Evolutionary conservation across 2,113 vertebrate genomes (phyloP).

Genomic region (Paracyprichromis sp.): DNA sequence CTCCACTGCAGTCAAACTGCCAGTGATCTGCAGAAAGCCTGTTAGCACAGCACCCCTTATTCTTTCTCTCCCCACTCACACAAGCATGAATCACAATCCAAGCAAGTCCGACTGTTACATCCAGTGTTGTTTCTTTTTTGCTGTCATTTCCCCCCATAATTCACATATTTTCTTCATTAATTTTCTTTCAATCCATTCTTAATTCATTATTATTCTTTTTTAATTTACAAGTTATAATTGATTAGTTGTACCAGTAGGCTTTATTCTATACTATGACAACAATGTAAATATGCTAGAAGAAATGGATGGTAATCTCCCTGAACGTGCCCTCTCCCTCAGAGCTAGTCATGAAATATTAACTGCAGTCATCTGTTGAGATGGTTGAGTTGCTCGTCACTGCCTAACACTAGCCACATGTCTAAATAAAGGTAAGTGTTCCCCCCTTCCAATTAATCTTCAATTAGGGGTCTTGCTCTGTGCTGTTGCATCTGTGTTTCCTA

Average conservation of each 20-base stretch:
- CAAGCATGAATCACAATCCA: conserved; percentile 34
- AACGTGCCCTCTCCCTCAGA: not conserved
- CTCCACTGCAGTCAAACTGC: conserved; percentile 88
- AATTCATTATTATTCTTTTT: not conserved
- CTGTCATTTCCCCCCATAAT: accelerated
- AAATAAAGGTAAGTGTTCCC: conserved; percentile 57
- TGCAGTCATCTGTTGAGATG: conserved; percentile 68
- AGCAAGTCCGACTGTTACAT: not conserved
- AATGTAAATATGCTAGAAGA: not conserved
- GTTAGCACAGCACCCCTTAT: conserved; percentile 46
- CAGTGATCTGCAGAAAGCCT: conserved; percentile 83
- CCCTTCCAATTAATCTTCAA: conserved; percentile 60
- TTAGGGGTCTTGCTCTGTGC: conserved; percentile 49
- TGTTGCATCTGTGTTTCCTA: conserved; percentile 54
- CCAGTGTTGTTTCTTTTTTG: not conserved
- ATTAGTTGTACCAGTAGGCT: not conserved
- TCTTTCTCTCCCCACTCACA: conserved; percentile 9
- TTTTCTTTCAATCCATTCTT: not conserved
- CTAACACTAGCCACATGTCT: conserved; percentile 67
- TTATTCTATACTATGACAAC: not conserved
- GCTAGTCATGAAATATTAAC: conserved; percentile 71
- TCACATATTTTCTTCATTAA: not conserved
- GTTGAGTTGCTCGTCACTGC: conserved; percentile 31
- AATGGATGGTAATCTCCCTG: not conserved
- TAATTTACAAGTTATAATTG: not conserved